phyloP scores from a whole-genome alignment of 2,888 invertebrate species.

The Lissonota sp. region DNA sequence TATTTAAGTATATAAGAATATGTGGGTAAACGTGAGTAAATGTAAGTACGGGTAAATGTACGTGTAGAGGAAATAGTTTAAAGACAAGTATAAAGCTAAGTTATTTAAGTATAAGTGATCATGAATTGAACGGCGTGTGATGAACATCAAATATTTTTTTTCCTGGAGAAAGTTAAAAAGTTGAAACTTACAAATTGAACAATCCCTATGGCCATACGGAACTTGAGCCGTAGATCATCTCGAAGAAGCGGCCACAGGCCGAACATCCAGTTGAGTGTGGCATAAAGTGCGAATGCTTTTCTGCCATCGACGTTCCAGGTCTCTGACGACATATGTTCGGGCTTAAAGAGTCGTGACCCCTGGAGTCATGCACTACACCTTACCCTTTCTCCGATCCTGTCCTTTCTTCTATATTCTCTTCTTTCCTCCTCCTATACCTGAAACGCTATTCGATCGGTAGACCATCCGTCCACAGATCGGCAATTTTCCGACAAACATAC shows the following conservation, averaged over 20 bases:
- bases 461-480: not conserved
- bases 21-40: not conserved
- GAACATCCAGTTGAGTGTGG: conserved; percentile 53
- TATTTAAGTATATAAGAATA: not conserved
- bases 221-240: conserved; percentile 40
- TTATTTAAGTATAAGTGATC: too few species aligned
- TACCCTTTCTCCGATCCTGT: not conserved
- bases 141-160: too few species aligned
- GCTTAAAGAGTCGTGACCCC: not conserved
- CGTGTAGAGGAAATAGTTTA: not conserved
- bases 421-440: not conserved
- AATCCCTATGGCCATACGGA: conserved; percentile 31
- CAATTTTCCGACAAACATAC: conserved; percentile 19
- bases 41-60: not conserved
- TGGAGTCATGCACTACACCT: not conserved
- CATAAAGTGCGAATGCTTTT: conserved; percentile 55
- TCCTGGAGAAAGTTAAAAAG: too few species aligned
- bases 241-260: conserved; percentile 61
- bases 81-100: not conserved
- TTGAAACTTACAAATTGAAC: not conserved
- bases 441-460: not conserved
- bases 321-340: conserved; percentile 8
- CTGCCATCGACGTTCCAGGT: conserved; percentile 55
- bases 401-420: not conserved
- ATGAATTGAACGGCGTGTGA: too few species aligned